Percentiles rank a stretch among this genome's conserved stretches.
Conservation (phyloP, 2,113 vertebrate species). For the Centropus bengalensis region DNA sequence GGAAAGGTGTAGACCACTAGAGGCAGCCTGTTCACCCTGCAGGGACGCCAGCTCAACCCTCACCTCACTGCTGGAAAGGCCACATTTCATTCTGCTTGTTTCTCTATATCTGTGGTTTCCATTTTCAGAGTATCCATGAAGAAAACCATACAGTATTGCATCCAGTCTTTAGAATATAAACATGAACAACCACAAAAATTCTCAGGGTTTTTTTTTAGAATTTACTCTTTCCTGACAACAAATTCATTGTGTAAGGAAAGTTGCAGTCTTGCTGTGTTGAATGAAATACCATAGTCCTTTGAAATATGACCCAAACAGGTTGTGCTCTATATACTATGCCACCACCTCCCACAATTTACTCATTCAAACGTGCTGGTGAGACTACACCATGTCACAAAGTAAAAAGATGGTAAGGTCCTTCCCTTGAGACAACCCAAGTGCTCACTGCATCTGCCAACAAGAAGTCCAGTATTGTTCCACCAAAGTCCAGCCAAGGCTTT, state of each 20-base stretch:
- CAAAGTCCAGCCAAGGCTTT: not conserved
- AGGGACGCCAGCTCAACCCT: too few species aligned
- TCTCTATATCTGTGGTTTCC: not conserved
- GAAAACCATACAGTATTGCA: not conserved
- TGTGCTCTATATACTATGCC: too few species aligned
- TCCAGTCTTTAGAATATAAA: not conserved
- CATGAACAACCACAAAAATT: not conserved
- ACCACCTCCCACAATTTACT: not conserved
- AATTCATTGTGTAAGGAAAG: not conserved
- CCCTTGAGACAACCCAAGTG: not conserved
- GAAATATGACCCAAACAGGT: not conserved
- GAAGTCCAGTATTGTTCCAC: not conserved
- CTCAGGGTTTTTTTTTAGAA: not conserved
- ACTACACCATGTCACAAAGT: not conserved
- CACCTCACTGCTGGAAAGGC: not conserved
- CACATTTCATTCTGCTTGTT: slow-evolving; percentile 7
- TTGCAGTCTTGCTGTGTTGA: not conserved
- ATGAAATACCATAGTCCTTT: not conserved
- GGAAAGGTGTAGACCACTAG: not conserved
- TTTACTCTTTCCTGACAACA: not conserved
- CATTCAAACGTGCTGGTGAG: too few species aligned
- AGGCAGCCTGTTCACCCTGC: not conserved
- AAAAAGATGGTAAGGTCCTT: too few species aligned
- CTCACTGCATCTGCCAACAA: not conserved
- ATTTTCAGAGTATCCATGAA: not conserved